A percentile compares a stretch with the other conserved stretches of the same genome.
These are phyloP conservation scores for Armadillidium nasatum DNA, from an alignment of 1,140 invertebrate genomes.

Conservation along the genomic window DNA sequence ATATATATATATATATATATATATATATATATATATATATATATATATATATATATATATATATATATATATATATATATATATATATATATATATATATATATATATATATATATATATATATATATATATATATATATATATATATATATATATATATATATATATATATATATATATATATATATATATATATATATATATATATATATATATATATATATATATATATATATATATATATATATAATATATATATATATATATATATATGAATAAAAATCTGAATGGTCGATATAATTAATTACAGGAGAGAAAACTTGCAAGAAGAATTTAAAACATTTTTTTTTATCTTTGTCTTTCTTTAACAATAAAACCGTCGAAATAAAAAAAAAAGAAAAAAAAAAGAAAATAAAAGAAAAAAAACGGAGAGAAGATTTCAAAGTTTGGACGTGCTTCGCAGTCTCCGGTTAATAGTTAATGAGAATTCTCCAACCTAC, in stretches of 20 bases:
- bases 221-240: constrained; percentile 24
- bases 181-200: constrained; percentile 28
- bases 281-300: neutral
- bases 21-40: constrained; percentile 14
- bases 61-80: constrained; percentile 2
- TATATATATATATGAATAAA: neutral
- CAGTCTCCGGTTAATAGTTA: too few species aligned
- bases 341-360: neutral
- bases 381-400: too few species aligned
- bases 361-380: neutral
- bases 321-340: too few species aligned
- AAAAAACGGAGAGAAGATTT: too few species aligned
- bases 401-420: too few species aligned
- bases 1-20: constrained; percentile 10
- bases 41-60: constrained; percentile 16
- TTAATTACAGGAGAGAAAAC: neutral
- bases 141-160: constrained; percentile 27
- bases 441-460: too few species aligned
- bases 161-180: constrained; percentile 26
- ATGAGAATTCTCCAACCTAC: too few species aligned
- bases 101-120: constrained; percentile 17
- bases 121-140: too few species aligned
- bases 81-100: neutral
- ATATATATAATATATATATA: neutral
- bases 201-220: constrained; percentile 27